Percentiles rank a stretch among this genome's conserved stretches.
Conservation (phyloP, 2,888 invertebrate genomes). For the Heliothis peltigera region DNA sequence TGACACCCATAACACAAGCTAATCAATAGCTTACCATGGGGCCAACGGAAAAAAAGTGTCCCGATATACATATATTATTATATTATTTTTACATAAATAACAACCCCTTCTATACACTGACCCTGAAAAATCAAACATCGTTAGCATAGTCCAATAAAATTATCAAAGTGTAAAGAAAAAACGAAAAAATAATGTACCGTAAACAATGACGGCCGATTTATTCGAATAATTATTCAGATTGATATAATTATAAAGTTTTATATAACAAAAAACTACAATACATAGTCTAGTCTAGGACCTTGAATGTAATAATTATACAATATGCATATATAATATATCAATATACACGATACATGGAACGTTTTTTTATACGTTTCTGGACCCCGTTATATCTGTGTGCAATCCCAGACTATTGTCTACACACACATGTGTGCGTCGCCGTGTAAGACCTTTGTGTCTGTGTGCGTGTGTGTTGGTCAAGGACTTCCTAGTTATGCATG, state of each 20-base stretch:
- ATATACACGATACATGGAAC: constrained; percentile 28
- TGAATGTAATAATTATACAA: constrained; percentile 43
- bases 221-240: constrained; percentile 28
- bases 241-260: constrained; percentile 32
- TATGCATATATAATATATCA: constrained; percentile 6
- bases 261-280: constrained; percentile 48
- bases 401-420: constrained; percentile 33
- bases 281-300: constrained; percentile 49
- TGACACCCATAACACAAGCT: no score
- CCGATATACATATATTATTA: no score
- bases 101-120: constrained; percentile 1
- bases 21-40: no score
- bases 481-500: constrained; percentile 17
- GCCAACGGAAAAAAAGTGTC: no score
- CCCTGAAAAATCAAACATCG: constrained; percentile 24
- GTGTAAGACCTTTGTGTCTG: neutral
- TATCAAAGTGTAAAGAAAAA: constrained; percentile 26
- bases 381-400: constrained; percentile 4
- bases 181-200: constrained; percentile 21
- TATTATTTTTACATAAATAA: no score
- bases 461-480: constrained; percentile 26
- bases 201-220: constrained; percentile 15
- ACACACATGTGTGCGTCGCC: constrained; percentile 23
- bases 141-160: constrained; percentile 8
- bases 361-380: constrained; percentile 27